Percentiles rank a stretch among this genome's conserved stretches.
These are phyloP conservation scores for Anoplophora glabripennis DNA, from an alignment of 1,140 invertebrate species.

Conservation along the genomic window DNA sequence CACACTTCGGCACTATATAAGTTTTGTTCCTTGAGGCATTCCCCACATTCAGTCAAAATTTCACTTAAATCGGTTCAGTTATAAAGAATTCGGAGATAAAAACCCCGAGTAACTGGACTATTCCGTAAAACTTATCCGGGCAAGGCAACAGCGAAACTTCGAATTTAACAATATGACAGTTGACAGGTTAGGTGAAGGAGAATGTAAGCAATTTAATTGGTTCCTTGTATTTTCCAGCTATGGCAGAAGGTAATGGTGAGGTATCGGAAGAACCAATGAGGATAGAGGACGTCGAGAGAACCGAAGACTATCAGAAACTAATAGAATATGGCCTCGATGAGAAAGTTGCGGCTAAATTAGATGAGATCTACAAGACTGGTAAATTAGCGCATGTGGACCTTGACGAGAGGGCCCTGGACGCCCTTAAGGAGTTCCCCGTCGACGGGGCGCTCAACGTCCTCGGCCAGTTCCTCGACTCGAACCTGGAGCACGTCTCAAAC, in stretches of 20 bases:
- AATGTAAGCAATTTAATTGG: too few relatives aligned
- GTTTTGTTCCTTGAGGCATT: too few relatives aligned
- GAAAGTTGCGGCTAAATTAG: conserved; percentile 90
- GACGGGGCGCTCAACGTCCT: conserved; percentile 92
- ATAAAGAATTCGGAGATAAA: too few relatives aligned
- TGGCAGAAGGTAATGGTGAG: conserved; percentile 90
- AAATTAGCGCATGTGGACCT: conserved; percentile 92
- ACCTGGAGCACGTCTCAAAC: conserved; percentile 97
- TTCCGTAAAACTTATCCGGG: too few relatives aligned
- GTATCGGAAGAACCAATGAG: conserved; percentile 75
- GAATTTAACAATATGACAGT: too few relatives aligned
- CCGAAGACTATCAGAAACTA: conserved; percentile 84
- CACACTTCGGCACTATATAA: too few relatives aligned
- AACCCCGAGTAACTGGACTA: too few relatives aligned
- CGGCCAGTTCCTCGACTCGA: conserved; percentile 93
- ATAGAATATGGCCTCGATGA: conserved; percentile 91
- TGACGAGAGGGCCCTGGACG: conserved; percentile 93
- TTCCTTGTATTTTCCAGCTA: conserved; percentile 60
- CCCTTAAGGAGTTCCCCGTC: conserved; percentile 94
- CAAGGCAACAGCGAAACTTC: too few relatives aligned
- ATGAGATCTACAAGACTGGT: conserved; percentile 96
- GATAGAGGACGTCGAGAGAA: conserved; percentile 70
- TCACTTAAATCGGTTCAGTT: too few relatives aligned
- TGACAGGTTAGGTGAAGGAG: too few relatives aligned
- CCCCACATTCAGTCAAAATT: too few relatives aligned